phyloP scores from a whole-genome alignment of 2,113 vertebrate genomes.

The Periophthalmus modestus region DNA sequence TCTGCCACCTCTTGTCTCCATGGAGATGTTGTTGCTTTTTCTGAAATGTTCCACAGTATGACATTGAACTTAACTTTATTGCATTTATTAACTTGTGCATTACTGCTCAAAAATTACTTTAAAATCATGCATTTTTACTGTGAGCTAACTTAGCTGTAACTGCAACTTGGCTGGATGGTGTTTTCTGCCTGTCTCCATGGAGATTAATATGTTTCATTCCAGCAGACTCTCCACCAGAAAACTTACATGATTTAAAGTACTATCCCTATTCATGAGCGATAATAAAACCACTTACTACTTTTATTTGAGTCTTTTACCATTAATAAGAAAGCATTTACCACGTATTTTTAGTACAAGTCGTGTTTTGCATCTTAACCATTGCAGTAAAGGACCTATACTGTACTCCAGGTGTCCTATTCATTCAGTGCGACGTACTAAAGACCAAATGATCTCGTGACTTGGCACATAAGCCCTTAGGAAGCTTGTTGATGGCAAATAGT shows the following conservation, averaged over 20 bases:
- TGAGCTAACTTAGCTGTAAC: too few relatives aligned
- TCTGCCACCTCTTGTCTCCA: neutral
- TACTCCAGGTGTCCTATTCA: constrained; percentile 12
- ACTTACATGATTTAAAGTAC: neutral
- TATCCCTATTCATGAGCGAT: neutral
- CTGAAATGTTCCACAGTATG: neutral
- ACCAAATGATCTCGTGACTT: constrained; percentile 28
- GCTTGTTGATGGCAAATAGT: constrained; percentile 29
- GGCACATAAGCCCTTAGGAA: constrained; percentile 14
- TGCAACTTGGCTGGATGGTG: too few relatives aligned
- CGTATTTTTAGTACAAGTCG: neutral
- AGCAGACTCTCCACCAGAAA: neutral
- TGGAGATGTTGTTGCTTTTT: neutral
- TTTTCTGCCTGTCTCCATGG: too few relatives aligned
- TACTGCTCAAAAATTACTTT: neutral
- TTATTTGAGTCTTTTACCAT: too few relatives aligned
- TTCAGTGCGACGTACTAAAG: neutral
- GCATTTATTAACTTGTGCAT: neutral
- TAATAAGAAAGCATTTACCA: neutral
- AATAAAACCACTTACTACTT: neutral
- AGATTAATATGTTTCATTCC: too few relatives aligned
- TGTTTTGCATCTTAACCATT: neutral
- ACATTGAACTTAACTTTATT: neutral
- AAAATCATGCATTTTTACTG: too few relatives aligned
- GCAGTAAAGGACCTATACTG: neutral